Percentiles rank a stretch among this genome's conserved stretches.
These are phyloP conservation scores for Spatulosminthurus flaviceps DNA, from an alignment of 2,888 invertebrate genomes.

Conservation along the genomic window DNA sequence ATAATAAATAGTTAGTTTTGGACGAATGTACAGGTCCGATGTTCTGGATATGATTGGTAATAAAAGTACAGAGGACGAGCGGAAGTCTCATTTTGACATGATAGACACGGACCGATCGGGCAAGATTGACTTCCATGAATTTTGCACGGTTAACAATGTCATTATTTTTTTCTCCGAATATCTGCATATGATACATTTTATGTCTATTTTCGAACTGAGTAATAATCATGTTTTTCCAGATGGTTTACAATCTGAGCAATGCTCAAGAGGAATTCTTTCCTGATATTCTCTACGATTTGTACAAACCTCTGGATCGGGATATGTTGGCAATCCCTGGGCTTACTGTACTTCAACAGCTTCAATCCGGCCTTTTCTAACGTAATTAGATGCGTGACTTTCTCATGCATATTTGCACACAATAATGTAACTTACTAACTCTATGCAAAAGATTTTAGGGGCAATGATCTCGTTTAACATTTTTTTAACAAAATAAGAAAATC, in stretches of 20 bases:
- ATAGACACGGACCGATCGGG: constrained; percentile 41
- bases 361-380: constrained; percentile 57
- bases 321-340: constrained; percentile 52
- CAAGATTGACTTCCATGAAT: constrained; percentile 50
- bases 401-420: too few species aligned
- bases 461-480: too few species aligned
- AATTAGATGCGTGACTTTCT: too few species aligned
- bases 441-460: too few species aligned
- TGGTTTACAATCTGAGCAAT: constrained; percentile 52
- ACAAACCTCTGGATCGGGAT: constrained; percentile 52
- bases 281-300: constrained; percentile 48
- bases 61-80: constrained; percentile 39
- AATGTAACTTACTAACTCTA: too few species aligned
- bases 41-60: constrained; percentile 50
- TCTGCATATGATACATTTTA: too few species aligned
- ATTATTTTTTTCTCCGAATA: too few species aligned
- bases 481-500: too few species aligned
- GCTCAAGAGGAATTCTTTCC: constrained; percentile 34
- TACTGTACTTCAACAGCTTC: constrained; percentile 57
- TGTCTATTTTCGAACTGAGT: too few species aligned
- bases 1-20: too few species aligned
- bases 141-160: constrained; percentile 52
- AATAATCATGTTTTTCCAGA: constrained; percentile 39
- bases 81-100: constrained; percentile 45
- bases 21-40: constrained; percentile 26